phyloP scores from a whole-genome alignment of 2,113 vertebrate species.

The Candoia aspera region DNA sequence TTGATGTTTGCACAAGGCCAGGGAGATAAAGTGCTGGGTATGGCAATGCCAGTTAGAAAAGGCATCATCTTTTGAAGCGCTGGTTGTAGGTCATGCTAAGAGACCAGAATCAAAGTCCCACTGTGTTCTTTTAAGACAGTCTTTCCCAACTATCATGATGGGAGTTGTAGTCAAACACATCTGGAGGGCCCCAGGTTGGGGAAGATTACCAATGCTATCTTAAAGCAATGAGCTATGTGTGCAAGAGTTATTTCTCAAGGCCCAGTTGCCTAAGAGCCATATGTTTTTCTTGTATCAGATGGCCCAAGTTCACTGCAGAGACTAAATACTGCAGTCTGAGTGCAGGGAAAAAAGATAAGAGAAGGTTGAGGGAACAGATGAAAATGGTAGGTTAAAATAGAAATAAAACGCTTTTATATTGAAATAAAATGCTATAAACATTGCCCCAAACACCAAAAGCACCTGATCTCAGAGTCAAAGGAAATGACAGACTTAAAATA shows the following conservation, averaged over 20 bases:
- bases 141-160: background rate
- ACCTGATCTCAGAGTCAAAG: background rate
- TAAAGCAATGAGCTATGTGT: background rate
- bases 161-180: background rate
- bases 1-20: rapidly evolving
- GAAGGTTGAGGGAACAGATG: background rate
- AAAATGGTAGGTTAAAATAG: background rate
- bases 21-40: background rate
- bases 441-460: background rate
- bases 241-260: background rate
- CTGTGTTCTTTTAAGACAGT: background rate
- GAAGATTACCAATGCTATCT: background rate
- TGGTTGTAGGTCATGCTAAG: background rate
- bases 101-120: constrained; percentile 7
- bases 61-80: background rate
- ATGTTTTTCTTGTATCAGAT: background rate
- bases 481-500: background rate
- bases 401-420: background rate
- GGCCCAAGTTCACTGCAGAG: background rate
- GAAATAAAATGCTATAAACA: background rate
- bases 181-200: background rate
- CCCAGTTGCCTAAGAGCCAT: background rate
- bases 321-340: background rate
- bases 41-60: background rate
- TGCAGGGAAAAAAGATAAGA: background rate